phyloP scores from a whole-genome alignment of 2,113 vertebrate species.

The Cochlearius cochlearius region DNA sequence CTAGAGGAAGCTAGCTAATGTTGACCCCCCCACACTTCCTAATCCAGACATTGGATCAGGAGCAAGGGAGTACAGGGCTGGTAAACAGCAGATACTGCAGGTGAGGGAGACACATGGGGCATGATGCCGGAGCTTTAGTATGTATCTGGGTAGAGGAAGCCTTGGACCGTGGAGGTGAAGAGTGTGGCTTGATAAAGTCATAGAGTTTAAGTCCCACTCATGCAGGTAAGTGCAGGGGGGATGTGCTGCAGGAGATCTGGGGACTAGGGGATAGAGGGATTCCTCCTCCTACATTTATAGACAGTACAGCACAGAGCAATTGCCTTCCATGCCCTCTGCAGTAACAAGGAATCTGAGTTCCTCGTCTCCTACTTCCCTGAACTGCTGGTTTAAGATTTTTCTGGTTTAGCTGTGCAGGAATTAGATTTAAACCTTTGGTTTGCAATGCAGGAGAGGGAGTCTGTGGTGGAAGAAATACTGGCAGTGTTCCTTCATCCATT shows the following conservation, averaged over 20 bases:
- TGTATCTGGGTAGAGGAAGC: neutral
- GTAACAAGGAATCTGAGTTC: neutral
- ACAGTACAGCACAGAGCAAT: neutral
- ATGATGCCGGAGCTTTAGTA: fast-evolving
- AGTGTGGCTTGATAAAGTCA: neutral
- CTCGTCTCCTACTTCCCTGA: neutral
- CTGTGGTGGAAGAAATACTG: neutral
- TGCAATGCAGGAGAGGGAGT: neutral
- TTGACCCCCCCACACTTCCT: neutral
- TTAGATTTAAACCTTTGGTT: neutral
- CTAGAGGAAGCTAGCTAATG: neutral
- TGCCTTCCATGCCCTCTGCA: neutral
- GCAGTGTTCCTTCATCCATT: neutral
- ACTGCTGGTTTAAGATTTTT: neutral
- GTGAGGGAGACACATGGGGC: neutral
- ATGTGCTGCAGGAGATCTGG: neutral
- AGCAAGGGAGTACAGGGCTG: neutral
- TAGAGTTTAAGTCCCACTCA: neutral
- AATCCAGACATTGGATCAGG: neutral
- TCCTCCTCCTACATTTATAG: neutral
- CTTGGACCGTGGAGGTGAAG: neutral
- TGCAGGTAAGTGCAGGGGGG: neutral
- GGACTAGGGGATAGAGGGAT: fast-evolving
- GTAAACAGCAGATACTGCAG: neutral
- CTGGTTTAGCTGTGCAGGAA: neutral